Evolutionary conservation across 2,797 vertebrate genomes (phyloP), one percentile per base, ranked within the genome.

Genomic region (Synaphobranchus kaupii): DNA sequence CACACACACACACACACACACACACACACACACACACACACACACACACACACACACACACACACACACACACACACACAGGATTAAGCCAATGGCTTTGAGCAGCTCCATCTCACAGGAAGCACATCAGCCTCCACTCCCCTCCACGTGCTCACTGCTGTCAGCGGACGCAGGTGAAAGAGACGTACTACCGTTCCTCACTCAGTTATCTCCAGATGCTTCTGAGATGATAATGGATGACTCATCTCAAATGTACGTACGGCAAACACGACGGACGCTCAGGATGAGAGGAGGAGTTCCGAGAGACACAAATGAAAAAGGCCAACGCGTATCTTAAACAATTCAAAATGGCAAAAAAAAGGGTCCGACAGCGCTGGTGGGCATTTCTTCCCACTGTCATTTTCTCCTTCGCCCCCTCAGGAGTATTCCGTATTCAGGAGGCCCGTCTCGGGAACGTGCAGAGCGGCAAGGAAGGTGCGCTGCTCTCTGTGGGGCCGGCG

Each of bases 41-140:
- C 63, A 13, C 44, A 84, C 58, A 48, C 52, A 85, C 58, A 85
- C 12, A 76, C 76, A 80, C 76, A 39, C 13, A 17, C 3, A 5
- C 73, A 3, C 44, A 47, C 12, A 5, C 10, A 80, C 76, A 80
- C 34, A 22, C 76, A 44, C 76, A 6, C 44, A 3, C 71, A 39
- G 88, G 85, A 89, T 90, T 89, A 90, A 90, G 87, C 87, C 39
- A 81, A 88, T 88, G 89, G 90, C 89, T 92, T 92, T 90, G 90
- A 89, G 90, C 88, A 89, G 90, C 87, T 91, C 88, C 73, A 68
- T 34, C 48, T 88, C 87, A 20, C 34, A 86, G 84, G 85, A 86
- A 90, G 87, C 86, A 87, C 56, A 50, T 86, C 91, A 68, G 56
- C 88, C 89, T 80, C 87, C 86, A 88, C 78, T 71, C 84, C 87